Percentiles rank a stretch among this genome's conserved stretches.
These are phyloP conservation scores for Stenopsyche tienmushanensis DNA, from an alignment of 1,140 invertebrate genomes.

Conservation along the genomic window DNA sequence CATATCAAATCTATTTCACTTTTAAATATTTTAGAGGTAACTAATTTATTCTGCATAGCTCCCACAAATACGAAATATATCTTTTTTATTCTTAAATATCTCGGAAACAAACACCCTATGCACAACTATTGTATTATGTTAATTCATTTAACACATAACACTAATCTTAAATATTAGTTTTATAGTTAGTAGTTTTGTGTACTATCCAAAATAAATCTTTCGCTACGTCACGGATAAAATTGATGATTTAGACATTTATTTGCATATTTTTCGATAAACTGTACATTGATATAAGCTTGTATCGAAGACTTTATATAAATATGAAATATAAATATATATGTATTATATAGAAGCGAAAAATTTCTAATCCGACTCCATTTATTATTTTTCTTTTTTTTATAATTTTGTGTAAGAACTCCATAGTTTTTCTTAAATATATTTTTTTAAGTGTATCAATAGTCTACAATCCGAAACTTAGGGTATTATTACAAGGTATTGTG, in stretches of 20 bases:
- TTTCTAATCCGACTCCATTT: conserved; percentile 10
- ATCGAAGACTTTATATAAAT: conserved; percentile 29
- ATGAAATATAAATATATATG: conserved; percentile 13
- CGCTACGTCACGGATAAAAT: conserved; percentile 34
- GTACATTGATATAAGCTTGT: conserved; percentile 43
- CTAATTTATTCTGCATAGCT: conserved; percentile 29
- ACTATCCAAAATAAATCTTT: conserved; percentile 42
- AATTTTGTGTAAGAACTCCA: conserved; percentile 20
- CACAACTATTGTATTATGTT: conserved; percentile 41
- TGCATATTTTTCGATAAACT: conserved; percentile 38
- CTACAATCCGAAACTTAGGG: conserved; percentile 41
- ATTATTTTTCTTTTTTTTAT: conserved; percentile 14
- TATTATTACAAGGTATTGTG: conserved; percentile 42
- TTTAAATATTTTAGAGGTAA: conserved; percentile 36
- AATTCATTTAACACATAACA: conserved; percentile 40
- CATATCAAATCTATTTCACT: conserved; percentile 42
- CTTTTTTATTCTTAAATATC: conserved; percentile 32
- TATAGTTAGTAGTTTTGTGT: conserved; percentile 38
- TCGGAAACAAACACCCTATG: conserved; percentile 41
- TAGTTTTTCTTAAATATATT: conserved; percentile 31
- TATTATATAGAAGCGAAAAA: conserved; percentile 18
- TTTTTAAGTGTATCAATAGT: conserved; percentile 34
- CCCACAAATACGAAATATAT: conserved; percentile 39
- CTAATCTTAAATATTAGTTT: conserved; percentile 38
- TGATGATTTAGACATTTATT: conserved; percentile 33